Conservation (phyloP, 2,113 vertebrate species). For the Salvelinus alpinus region DNA sequence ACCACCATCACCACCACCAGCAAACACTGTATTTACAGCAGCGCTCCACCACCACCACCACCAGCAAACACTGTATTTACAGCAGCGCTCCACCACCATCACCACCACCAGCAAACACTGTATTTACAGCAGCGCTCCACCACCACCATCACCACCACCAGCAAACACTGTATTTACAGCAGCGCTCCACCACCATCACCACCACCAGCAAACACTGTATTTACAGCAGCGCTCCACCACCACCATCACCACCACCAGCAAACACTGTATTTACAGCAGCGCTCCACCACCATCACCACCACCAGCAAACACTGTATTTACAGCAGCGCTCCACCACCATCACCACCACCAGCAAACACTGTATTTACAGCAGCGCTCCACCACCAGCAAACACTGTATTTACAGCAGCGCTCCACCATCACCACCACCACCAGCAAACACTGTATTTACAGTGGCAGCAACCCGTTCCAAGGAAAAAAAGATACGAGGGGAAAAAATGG, state of each 20-base stretch:
- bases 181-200: background rate
- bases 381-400: background rate
- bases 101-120: no score
- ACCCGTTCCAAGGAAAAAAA: constrained; percentile 12
- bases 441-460: constrained; percentile 32
- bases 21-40: constrained; percentile 15
- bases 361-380: constrained; percentile 14
- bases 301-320: constrained; percentile 1
- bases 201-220: background rate
- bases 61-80: constrained; percentile 1
- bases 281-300: background rate
- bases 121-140: no score
- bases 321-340: background rate
- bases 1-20: background rate
- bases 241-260: background rate
- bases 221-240: constrained; percentile 10
- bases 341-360: background rate
- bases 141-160: no score
- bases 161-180: no score
- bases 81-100: no score
- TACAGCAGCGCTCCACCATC: constrained; percentile 7
- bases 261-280: constrained; percentile 14
- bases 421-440: background rate
- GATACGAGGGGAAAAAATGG: background rate
- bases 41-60: background rate